phyloP scores from a whole-genome alignment of 2,797 vertebrate genomes.

The Hephaestus fuliginosus region DNA sequence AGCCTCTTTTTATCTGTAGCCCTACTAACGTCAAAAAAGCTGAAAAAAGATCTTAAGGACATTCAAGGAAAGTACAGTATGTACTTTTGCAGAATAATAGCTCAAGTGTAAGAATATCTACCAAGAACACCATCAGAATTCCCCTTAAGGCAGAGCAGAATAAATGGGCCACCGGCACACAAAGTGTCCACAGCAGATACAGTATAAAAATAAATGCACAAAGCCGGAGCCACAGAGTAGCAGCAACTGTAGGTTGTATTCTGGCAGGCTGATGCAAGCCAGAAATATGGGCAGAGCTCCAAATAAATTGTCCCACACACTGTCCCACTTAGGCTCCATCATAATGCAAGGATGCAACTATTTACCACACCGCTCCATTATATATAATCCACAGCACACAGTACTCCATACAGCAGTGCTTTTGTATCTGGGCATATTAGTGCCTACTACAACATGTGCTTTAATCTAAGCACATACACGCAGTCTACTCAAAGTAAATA shows the following conservation, averaged over 20 bases:
- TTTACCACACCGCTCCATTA: constrained; percentile 39
- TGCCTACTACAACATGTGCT: constrained; percentile 5
- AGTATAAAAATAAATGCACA: constrained; percentile 76
- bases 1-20: constrained; percentile 29
- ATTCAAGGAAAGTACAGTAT: constrained; percentile 74
- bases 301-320: constrained; percentile 70
- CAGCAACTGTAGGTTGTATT: constrained; percentile 63
- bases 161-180: constrained; percentile 81
- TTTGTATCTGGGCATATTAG: constrained; percentile 37
- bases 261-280: constrained; percentile 64
- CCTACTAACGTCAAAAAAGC: constrained; percentile 21
- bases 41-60: constrained; percentile 44
- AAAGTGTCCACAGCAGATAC: constrained; percentile 73
- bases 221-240: constrained; percentile 51
- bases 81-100: constrained; percentile 76
- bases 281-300: constrained; percentile 61
- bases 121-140: constrained; percentile 73
- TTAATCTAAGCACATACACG: constrained; percentile 28
- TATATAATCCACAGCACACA: constrained; percentile 22
- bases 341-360: constrained; percentile 38
- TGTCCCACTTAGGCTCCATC: constrained; percentile 61
- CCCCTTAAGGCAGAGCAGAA: constrained; percentile 68
- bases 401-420: neutral
- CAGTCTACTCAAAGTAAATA: neutral
- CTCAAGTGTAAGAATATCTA: constrained; percentile 69